phyloP scores from a whole-genome alignment of 1,140 invertebrate species.

The Euglossa dilemma region DNA sequence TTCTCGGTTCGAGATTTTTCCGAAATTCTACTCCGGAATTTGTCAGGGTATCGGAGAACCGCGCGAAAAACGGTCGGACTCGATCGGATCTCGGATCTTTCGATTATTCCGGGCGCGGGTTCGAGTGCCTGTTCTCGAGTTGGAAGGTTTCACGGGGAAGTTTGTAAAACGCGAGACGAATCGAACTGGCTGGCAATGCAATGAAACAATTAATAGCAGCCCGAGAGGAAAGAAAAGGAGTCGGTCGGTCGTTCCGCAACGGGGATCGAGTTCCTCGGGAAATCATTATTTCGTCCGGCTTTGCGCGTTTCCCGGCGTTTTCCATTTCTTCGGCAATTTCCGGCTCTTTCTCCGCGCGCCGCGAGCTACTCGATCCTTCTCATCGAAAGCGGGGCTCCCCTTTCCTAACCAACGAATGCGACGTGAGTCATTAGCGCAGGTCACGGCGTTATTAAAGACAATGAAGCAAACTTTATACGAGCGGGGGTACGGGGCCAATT shows the following conservation, averaged over 20 bases:
- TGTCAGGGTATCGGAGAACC: too few relatives aligned
- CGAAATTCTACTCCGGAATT: neutral
- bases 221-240: neutral
- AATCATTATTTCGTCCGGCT: slow-evolving; percentile 46
- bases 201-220: slow-evolving; percentile 25
- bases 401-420: slow-evolving; percentile 63
- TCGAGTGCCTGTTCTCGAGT: neutral
- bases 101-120: neutral
- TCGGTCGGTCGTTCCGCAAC: neutral
- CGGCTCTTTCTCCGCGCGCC: slow-evolving; percentile 32
- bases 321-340: slow-evolving; percentile 49
- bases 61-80: too few relatives aligned
- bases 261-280: slow-evolving; percentile 32
- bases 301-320: slow-evolving; percentile 45
- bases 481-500: slow-evolving; percentile 77
- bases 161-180: neutral
- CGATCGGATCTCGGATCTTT: too few relatives aligned
- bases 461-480: slow-evolving; percentile 82
- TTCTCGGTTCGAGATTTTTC: neutral
- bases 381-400: slow-evolving; percentile 43
- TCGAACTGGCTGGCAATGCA: neutral
- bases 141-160: neutral
- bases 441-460: slow-evolving; percentile 82
- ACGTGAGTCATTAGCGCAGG: slow-evolving; percentile 79
- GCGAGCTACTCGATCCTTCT: slow-evolving; percentile 53